These are phyloP conservation scores for Luperina nickerlii DNA, from an alignment of 2,888 invertebrate species.

Conservation along the genomic window DNA sequence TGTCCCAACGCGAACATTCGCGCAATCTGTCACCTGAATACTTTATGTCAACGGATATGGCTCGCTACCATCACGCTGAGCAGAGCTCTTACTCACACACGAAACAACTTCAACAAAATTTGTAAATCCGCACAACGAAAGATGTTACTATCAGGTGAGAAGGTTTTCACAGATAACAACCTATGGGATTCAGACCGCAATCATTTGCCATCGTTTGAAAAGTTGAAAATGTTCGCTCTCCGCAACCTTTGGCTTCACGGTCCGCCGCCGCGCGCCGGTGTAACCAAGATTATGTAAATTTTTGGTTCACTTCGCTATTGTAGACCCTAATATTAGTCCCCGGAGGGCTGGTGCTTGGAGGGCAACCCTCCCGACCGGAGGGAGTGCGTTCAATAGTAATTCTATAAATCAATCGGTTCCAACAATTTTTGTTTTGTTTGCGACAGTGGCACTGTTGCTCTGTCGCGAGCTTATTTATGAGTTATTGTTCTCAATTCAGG, in stretches of 20 bases:
- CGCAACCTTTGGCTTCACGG: conserved; percentile 58
- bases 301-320: conserved; percentile 78
- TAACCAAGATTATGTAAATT: conserved; percentile 79
- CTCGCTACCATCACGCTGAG: conserved; percentile 16
- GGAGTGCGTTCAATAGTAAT: conserved; percentile 76
- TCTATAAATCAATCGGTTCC: conserved; percentile 82
- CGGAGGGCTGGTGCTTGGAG: conserved; percentile 59
- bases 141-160: conserved; percentile 58
- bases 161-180: conserved; percentile 58
- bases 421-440: conserved; percentile 67
- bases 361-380: conserved; percentile 57
- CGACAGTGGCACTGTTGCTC: conserved; percentile 53
- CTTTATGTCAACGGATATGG: conserved; percentile 45
- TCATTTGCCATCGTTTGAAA: conserved; percentile 64
- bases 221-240: conserved; percentile 54
- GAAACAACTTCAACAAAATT: conserved; percentile 41
- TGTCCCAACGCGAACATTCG: conserved; percentile 44
- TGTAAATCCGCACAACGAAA: conserved; percentile 38
- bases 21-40: conserved; percentile 59
- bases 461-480: conserved; percentile 56
- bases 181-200: conserved; percentile 60
- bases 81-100: conserved; percentile 34
- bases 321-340: conserved; percentile 77
- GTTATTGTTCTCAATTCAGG: conserved; percentile 52
- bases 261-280: conserved; percentile 36